Evolutionary conservation across 2,797 vertebrate genomes (phyloP), one percentile per base, ranked within the genome.

Genomic region (Zalophus californianus): DNA sequence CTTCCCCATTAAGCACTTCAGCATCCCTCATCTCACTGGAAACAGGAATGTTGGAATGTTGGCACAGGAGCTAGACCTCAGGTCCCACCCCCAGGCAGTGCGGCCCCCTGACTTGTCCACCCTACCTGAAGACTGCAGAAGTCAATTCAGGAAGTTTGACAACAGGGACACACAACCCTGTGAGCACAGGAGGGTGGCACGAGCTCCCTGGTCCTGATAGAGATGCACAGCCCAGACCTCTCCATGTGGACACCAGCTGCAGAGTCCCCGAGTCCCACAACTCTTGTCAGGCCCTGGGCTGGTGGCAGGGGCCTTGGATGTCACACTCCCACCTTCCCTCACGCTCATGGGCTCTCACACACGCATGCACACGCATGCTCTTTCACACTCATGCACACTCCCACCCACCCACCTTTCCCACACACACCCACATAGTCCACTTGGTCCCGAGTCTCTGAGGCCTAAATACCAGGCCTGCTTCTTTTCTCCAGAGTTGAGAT

Each of bases 1-100:
- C 78, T 41, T 58, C 32, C 75, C 58, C 56, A 52, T 44, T 23
- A 44, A 64, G 88, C 54, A 48, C 7, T 15, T 38, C 16, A 10
- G 60, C 4, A 1, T 2, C 23, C n/a, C 16, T 27, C 16, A 6
- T 25, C 29, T 62, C 3, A 0, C 35, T 54, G 70, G 44, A 72
- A 70, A 62, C 20, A 3, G 16, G n/a, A 32, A 5, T n/a, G 38
- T 15, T 1, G 25, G n/a, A 64, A 73, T 14, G 38, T 50, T 20
- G 41, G 41, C 13, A 25, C 16, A 21, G 21, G 66, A 50, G 72
- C n/a, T 21, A 60, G 66, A 48, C 60, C 56, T 73, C 25, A 75
- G 56, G 52, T 29, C 18, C 60, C 41, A n/a, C 32, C 11, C 14
- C 16, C 27, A 32, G 41, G 41, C 35, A 62, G 32, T 3, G 4